Percentiles rank a stretch among this genome's conserved stretches.
These are phyloP conservation scores for Periophthalmus modestus DNA, from an alignment of 2,113 vertebrate species.

Conservation along the genomic window DNA sequence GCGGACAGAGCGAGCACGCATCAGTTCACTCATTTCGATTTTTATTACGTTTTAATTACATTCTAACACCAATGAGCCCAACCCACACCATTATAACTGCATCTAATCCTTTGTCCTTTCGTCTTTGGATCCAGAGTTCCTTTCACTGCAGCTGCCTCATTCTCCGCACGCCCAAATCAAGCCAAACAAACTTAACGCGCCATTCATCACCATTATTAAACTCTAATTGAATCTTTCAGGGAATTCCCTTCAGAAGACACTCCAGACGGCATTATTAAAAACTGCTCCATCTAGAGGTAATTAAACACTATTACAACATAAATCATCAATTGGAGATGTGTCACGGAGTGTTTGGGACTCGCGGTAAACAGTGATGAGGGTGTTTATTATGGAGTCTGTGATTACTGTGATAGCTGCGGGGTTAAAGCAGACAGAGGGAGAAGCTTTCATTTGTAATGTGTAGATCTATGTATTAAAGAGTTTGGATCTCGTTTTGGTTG, in stretches of 20 bases:
- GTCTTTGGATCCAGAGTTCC: conserved; percentile 8
- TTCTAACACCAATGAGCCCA: neutral
- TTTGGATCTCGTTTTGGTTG: conserved; percentile 25
- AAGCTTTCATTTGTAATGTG: neutral
- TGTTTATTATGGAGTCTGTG: neutral
- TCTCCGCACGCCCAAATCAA: conserved; percentile 39
- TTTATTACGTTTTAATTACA: neutral
- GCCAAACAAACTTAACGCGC: conserved; percentile 38
- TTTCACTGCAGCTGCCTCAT: conserved; percentile 4
- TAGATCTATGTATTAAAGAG: neutral
- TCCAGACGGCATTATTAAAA: conserved; percentile 44
- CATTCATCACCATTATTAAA: conserved; percentile 54
- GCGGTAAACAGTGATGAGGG: neutral
- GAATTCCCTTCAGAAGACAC: conserved; percentile 34
- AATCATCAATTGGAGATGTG: conserved; percentile 44
- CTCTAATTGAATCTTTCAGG: conserved; percentile 39
- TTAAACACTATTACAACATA: conserved; percentile 37
- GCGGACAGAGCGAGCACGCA: no score
- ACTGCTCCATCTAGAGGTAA: conserved; percentile 36
- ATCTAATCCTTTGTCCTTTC: conserved; percentile 5
- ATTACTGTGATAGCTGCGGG: conserved; percentile 9
- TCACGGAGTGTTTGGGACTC: conserved; percentile 29
- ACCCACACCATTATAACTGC: conserved; percentile 2
- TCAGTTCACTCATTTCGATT: neutral
- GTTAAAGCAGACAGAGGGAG: conserved; percentile 8